Conservation (phyloP, 53 echinoderm and acorn worm genomes). For the Patiria pectinifera region DNA sequence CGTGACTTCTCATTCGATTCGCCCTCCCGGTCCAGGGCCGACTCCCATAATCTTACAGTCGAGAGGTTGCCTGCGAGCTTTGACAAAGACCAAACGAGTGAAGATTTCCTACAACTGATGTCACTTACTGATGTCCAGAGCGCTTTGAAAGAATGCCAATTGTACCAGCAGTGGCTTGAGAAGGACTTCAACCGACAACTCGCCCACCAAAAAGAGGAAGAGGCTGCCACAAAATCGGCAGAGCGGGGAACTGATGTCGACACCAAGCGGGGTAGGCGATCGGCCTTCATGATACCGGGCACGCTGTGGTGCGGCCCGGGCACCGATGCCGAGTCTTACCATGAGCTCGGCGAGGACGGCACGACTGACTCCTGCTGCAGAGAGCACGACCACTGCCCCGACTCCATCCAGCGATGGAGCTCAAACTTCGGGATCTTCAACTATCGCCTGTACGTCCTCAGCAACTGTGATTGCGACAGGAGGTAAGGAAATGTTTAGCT, state of each 20-base stretch:
- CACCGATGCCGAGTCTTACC: conserved; percentile 53
- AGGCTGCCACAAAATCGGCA: too few relatives aligned
- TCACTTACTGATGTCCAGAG: background rate
- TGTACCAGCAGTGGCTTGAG: background rate
- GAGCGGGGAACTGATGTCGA: too few relatives aligned
- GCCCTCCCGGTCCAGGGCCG: background rate
- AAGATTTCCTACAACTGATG: background rate
- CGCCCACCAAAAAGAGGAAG: too few relatives aligned
- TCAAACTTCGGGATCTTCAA: conserved; percentile 51
- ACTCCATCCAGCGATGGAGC: conserved; percentile 49
- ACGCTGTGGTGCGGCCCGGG: conserved; percentile 92
- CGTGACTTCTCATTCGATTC: background rate
- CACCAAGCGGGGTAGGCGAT: conserved; percentile 53
- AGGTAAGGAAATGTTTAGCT: conserved; percentile 22
- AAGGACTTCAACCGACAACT: too few relatives aligned
- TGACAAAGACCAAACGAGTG: background rate
- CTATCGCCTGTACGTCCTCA: conserved; percentile 56
- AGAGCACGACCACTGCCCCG: conserved; percentile 81
- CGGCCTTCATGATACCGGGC: conserved; percentile 79
- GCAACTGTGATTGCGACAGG: conserved; percentile 57
- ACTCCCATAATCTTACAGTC: background rate
- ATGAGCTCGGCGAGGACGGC: conserved; percentile 70
- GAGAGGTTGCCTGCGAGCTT: background rate
- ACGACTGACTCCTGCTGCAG: conserved; percentile 80
- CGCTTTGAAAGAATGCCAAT: background rate